These are phyloP conservation scores for Acronicta aceris DNA, from an alignment of 2,888 invertebrate species.

Conservation along the genomic window DNA sequence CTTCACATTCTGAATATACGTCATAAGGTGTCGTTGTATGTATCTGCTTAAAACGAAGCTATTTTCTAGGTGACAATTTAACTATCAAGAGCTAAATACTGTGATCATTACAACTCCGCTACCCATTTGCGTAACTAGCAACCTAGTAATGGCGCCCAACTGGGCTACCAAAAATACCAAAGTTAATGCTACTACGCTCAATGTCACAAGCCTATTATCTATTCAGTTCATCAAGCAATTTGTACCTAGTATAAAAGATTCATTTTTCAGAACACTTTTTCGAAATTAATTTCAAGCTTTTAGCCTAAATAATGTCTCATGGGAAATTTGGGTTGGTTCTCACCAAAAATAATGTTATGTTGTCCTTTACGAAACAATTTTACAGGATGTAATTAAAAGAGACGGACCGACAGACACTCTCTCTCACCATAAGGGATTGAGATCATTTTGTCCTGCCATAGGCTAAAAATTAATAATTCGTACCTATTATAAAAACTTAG, in stretches of 20 bases:
- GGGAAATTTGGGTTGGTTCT: conserved; percentile 34
- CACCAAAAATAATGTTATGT: conserved; percentile 8
- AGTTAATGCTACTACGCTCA: conserved; percentile 19
- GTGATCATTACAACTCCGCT: conserved; percentile 3
- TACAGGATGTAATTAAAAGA: background rate
- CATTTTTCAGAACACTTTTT: conserved; percentile 30
- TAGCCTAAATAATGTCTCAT: conserved; percentile 12
- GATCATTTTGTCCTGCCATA: background rate
- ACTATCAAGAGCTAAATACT: background rate
- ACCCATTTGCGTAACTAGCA: background rate
- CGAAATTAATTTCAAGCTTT: conserved; percentile 18
- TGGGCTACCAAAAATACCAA: conserved; percentile 12
- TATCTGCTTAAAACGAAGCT: too few species aligned
- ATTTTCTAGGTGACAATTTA: background rate
- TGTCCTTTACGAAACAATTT: background rate
- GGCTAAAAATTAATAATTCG: too few species aligned
- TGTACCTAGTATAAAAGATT: conserved; percentile 22
- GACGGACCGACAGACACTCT: too few species aligned
- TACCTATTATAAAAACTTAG: too few species aligned
- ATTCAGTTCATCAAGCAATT: conserved; percentile 44
- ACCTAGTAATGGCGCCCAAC: conserved; percentile 8
- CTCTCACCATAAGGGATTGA: background rate
- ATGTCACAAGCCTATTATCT: conserved; percentile 26
- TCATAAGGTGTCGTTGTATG: too few species aligned
- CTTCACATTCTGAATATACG: too few species aligned